Base-by-base conservation (phyloP, 2,888 invertebrate genomes). In the Entomobrya multifasciata region DNA sequence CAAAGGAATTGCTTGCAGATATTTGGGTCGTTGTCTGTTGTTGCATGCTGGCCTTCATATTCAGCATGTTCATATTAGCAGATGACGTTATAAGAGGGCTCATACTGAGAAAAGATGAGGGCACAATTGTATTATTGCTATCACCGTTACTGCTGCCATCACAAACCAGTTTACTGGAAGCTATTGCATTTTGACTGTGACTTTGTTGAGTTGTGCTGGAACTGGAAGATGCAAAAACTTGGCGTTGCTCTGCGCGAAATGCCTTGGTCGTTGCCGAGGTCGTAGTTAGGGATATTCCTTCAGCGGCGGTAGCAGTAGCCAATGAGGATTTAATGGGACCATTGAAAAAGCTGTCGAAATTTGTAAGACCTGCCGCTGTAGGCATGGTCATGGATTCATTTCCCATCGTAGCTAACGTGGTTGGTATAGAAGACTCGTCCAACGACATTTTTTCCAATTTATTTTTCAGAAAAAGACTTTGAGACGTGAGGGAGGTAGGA, bases 161-260 rank as follows among this genome's bases (percentile, higher is more conserved):
- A 74, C 74, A 74, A 8, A 74, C 20, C 20, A 74, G n/a, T 17
- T 74, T 27, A 60, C 41, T 60, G 44, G 44, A 36, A 41, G 52
- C 27, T 4, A 65, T 70, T 10, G 82, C 74, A 44, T 74, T 72
- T 17, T 82, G 60, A 41, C 77, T 76, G 11, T 65, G n/a, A 83
- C 78, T 49, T 25, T 85, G 80, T 10, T 76, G 74, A 22, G 25
- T 49, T 15, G 78, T 60, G 41, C 78, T 74, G 0, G 89, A 89
- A 41, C 87, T 83, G 4, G 84, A 81, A 15, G 89, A 79, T 17
- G 88, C 87, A 78, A 89, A 89, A 41, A 90, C 62, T 87, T 89
- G 89, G 13, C 89, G 87, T 70, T 89, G 89, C 76, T 90, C 89
- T 2, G 77, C 80, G 1, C 55, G 81, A 22, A 87, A 47, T 6